Conservation (phyloP, 2,888 invertebrate genomes). For the Ectemnius continuus region DNA sequence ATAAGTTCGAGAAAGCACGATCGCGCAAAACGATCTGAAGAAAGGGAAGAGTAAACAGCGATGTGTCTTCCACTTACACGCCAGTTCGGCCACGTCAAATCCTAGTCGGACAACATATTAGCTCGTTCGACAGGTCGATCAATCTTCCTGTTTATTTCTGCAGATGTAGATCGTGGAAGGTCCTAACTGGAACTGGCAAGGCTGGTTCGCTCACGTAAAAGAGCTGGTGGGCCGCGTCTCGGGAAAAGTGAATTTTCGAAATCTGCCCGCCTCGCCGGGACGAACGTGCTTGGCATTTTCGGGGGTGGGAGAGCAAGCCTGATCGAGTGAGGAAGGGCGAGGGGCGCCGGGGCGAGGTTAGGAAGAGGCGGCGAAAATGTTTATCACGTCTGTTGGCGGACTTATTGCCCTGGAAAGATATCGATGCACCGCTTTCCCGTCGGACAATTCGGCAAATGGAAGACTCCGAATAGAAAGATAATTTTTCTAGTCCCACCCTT, state of each 20-base stretch:
- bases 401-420: conserved; percentile 51
- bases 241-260: conserved; percentile 60
- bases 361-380: conserved; percentile 44
- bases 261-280: conserved; percentile 48
- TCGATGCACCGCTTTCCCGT: conserved; percentile 46
- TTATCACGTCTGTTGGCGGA: conserved; percentile 54
- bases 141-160: conserved; percentile 18
- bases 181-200: neutral
- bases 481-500: neutral
- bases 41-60: neutral
- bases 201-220: conserved; percentile 22
- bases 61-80: conserved; percentile 3
- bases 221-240: conserved; percentile 27
- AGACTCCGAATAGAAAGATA: neutral
- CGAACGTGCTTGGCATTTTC: conserved; percentile 52
- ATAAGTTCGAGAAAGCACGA: too few species aligned
- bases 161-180: conserved; percentile 17
- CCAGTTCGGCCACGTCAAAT: neutral
- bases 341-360: neutral
- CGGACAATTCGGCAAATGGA: neutral
- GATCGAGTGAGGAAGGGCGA: too few species aligned
- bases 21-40: neutral
- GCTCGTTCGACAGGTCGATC: conserved; percentile 11
- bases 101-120: conserved; percentile 28
- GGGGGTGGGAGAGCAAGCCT: neutral